Conservation (phyloP, 2,888 invertebrate species). For the Lasioglossum pauxillum region DNA sequence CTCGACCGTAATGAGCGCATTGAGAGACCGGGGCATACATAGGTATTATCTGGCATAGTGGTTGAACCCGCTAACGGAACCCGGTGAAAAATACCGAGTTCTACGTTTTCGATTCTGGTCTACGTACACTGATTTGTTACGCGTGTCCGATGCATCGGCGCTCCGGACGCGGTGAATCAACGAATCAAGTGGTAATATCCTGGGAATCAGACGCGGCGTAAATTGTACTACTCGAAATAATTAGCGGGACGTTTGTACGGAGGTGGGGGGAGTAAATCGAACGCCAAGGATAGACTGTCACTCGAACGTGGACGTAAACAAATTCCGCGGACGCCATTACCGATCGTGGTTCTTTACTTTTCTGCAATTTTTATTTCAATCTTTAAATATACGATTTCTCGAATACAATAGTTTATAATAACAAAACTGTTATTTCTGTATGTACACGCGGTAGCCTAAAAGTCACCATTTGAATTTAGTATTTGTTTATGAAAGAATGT, state of each 20-base stretch:
- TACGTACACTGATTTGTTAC: background rate
- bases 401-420: background rate
- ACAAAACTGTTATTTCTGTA: background rate
- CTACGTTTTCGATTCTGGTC: constrained; percentile 9
- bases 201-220: background rate
- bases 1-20: background rate
- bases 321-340: background rate
- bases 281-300: constrained; percentile 3
- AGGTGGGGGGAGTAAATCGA: constrained; percentile 3
- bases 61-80: constrained; percentile 9
- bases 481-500: background rate
- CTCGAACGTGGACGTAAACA: background rate
- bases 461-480: background rate
- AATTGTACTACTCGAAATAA: constrained; percentile 11
- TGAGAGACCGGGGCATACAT: background rate
- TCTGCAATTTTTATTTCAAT: no score
- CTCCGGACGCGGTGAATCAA: constrained; percentile 4
- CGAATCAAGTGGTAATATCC: constrained; percentile 11
- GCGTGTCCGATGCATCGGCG: background rate
- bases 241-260: background rate
- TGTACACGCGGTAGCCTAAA: background rate
- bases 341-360: background rate
- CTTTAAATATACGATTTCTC: background rate
- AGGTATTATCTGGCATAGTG: background rate
- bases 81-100: background rate